Evolutionary conservation across 2,888 invertebrate genomes (phyloP).

Genomic region (Polymixis lichenea): DNA sequence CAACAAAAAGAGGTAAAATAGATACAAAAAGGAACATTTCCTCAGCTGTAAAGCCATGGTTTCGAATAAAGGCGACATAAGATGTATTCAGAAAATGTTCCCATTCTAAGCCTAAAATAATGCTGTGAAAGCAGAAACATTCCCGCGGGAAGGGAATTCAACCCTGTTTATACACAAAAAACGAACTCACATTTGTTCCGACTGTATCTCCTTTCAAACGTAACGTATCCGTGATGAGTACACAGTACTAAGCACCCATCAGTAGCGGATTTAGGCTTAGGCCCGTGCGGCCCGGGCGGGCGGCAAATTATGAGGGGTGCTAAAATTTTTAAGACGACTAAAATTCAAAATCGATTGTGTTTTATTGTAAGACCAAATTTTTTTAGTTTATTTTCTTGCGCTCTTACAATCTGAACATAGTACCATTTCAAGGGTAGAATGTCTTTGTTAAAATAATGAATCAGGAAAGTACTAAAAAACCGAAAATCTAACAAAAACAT

Average conservation of each 20-base stretch:
- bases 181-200: slow-evolving; percentile 65
- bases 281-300: too few relatives aligned
- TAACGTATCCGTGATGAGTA: slow-evolving; percentile 57
- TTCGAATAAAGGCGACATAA: slow-evolving; percentile 51
- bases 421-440: too few relatives aligned
- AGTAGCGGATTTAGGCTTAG: too few relatives aligned
- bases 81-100: slow-evolving; percentile 54
- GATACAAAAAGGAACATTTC: slow-evolving; percentile 39
- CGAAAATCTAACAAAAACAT: too few relatives aligned
- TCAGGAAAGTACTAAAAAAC: too few relatives aligned
- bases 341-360: too few relatives aligned
- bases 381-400: too few relatives aligned
- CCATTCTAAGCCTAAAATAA: slow-evolving; percentile 68
- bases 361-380: too few relatives aligned
- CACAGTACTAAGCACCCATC: neutral
- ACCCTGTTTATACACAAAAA: slow-evolving; percentile 71
- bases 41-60: slow-evolving; percentile 40
- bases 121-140: slow-evolving; percentile 65
- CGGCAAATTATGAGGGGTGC: too few relatives aligned
- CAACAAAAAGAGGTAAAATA: slow-evolving; percentile 38
- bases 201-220: slow-evolving; percentile 63
- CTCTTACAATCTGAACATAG: too few relatives aligned
- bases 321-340: too few relatives aligned
- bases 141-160: slow-evolving; percentile 64
- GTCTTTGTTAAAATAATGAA: too few relatives aligned